Conservation (phyloP, 2,113 vertebrate genomes). For the Mobula hypostoma region DNA sequence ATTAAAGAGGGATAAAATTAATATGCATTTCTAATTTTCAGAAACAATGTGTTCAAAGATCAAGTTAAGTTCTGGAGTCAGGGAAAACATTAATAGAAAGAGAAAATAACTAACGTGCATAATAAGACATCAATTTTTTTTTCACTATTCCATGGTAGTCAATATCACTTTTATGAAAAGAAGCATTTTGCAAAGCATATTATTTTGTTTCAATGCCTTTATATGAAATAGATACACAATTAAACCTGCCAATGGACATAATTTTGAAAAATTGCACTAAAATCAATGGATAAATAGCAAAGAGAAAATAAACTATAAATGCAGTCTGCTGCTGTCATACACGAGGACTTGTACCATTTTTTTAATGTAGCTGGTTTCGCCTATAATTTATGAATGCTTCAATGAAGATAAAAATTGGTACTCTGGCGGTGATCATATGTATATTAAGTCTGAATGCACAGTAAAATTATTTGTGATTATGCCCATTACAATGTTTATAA, state of each 20-base stretch:
- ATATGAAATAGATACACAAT: background rate
- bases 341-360: background rate
- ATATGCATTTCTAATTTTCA: background rate
- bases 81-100: background rate
- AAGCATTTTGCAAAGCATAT: background rate
- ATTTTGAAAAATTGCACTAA: background rate
- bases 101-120: background rate
- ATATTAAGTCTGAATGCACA: background rate
- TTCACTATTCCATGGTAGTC: background rate
- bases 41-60: background rate
- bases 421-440: background rate
- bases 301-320: background rate
- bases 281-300: background rate
- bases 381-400: background rate
- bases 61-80: background rate
- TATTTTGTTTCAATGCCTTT: background rate
- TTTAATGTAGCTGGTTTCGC: background rate
- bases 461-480: conserved; percentile 14
- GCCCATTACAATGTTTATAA: background rate
- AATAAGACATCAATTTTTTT: background rate
- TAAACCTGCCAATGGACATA: background rate
- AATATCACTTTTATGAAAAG: background rate
- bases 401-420: background rate
- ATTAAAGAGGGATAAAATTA: background rate
- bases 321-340: background rate